These are phyloP conservation scores for Acrocera orbiculus DNA, from an alignment of 2,888 invertebrate genomes.

Conservation along the genomic window DNA sequence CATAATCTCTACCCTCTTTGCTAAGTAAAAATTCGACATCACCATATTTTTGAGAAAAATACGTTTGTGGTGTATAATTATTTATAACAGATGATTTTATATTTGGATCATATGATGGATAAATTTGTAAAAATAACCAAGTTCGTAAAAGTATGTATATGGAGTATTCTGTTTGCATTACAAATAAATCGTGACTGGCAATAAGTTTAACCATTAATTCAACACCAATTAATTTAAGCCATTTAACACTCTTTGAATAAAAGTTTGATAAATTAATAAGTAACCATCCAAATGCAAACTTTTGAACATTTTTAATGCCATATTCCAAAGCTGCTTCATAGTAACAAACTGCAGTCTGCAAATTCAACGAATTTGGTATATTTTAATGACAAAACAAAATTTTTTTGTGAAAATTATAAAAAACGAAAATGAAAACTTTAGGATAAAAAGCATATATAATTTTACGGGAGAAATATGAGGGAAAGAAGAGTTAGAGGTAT, in stretches of 20 bases:
- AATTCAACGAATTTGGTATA: slow-evolving; percentile 8
- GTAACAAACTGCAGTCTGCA: slow-evolving; percentile 47
- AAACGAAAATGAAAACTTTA: too few relatives aligned
- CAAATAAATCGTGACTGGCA: slow-evolving; percentile 45
- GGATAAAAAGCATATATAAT: too few relatives aligned
- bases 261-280: slow-evolving; percentile 47
- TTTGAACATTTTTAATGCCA: slow-evolving; percentile 43
- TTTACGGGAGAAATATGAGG: too few relatives aligned
- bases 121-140: slow-evolving; percentile 44
- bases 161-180: slow-evolving; percentile 63
- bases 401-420: too few relatives aligned
- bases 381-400: neutral
- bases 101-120: slow-evolving; percentile 32
- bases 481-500: too few relatives aligned
- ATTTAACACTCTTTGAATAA: slow-evolving; percentile 36
- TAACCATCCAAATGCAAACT: slow-evolving; percentile 49
- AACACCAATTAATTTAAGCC: slow-evolving; percentile 43
- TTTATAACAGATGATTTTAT: slow-evolving; percentile 16
- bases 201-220: slow-evolving; percentile 47
- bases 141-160: slow-evolving; percentile 50
- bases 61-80: slow-evolving; percentile 21
- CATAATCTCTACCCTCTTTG: slow-evolving; percentile 39
- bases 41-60: slow-evolving; percentile 22
- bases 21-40: slow-evolving; percentile 40
- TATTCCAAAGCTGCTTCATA: slow-evolving; percentile 51